phyloP scores from a whole-genome alignment of 2,113 vertebrate species.

The Lycaon pictus region DNA sequence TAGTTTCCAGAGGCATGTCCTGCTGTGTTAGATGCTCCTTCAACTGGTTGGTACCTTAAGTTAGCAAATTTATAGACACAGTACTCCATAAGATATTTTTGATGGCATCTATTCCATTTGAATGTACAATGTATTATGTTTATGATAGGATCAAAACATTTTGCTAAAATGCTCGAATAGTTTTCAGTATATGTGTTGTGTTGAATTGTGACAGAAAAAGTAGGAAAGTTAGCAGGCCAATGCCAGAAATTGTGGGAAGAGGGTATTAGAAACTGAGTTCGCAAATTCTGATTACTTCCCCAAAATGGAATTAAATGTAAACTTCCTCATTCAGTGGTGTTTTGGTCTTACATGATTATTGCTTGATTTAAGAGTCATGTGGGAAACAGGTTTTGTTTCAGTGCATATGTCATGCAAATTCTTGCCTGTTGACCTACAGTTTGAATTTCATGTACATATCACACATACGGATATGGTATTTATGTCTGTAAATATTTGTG shows the following conservation, averaged over 20 bases:
- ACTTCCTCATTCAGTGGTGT: neutral
- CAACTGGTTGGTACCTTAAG: neutral
- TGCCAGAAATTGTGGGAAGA: neutral
- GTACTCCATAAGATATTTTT: neutral
- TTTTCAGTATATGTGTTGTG: neutral
- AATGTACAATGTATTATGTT: neutral
- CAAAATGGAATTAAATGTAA: neutral
- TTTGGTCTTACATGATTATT: constrained; percentile 8
- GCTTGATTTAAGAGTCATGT: neutral
- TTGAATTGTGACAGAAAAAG: neutral
- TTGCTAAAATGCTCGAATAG: neutral
- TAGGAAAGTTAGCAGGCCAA: neutral
- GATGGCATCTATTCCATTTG: neutral
- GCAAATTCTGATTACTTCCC: neutral
- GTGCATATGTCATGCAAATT: neutral
- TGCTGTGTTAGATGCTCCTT: neutral
- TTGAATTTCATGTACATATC: neutral
- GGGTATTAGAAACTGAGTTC: neutral
- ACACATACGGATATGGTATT: neutral
- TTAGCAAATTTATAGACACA: neutral
- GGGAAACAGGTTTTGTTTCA: neutral
- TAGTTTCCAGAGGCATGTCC: neutral
- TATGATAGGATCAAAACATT: neutral
- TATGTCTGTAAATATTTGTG: constrained; percentile 6
- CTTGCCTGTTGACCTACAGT: neutral